phyloP scores from a whole-genome alignment of 2,797 vertebrate genomes.

The Podarcis lilfordi region DNA sequence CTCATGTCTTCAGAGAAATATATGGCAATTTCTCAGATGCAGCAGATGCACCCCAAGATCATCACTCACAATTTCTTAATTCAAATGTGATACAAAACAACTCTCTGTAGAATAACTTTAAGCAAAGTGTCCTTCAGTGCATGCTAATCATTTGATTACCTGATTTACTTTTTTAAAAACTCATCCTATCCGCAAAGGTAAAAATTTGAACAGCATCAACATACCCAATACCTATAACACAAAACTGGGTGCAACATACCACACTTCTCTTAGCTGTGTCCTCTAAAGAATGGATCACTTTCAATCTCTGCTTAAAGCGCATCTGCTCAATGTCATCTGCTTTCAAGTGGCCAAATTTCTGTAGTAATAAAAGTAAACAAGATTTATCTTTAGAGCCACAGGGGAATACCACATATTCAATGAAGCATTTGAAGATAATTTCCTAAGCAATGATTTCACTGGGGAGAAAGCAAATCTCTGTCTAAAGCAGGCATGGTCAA shows the following conservation, averaged over 20 bases:
- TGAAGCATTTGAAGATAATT: not conserved
- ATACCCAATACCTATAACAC: not conserved
- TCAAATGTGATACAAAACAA: not conserved
- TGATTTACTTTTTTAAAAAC: not conserved
- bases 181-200: not conserved
- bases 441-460: conserved; percentile 8
- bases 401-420: not conserved
- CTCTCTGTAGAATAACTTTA: conserved; percentile 21
- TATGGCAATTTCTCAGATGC: not conserved
- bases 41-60: conserved; percentile 8
- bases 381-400: conserved; percentile 3
- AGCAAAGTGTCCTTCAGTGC: conserved; percentile 25
- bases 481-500: not conserved
- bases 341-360: conserved; percentile 92
- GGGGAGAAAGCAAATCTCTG: not conserved
- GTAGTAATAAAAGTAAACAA: conserved; percentile 50
- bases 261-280: conserved; percentile 96
- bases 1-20: conserved; percentile 15
- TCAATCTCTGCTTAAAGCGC: conserved; percentile 97
- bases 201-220: not conserved
- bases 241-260: conserved; percentile 79
- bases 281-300: conserved; percentile 97
- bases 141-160: conserved; percentile 24
- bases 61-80: conserved; percentile 3
- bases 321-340: conserved; percentile 96